These are phyloP conservation scores for Pissodes strobi DNA, from an alignment of 1,140 invertebrate species.

Conservation along the genomic window DNA sequence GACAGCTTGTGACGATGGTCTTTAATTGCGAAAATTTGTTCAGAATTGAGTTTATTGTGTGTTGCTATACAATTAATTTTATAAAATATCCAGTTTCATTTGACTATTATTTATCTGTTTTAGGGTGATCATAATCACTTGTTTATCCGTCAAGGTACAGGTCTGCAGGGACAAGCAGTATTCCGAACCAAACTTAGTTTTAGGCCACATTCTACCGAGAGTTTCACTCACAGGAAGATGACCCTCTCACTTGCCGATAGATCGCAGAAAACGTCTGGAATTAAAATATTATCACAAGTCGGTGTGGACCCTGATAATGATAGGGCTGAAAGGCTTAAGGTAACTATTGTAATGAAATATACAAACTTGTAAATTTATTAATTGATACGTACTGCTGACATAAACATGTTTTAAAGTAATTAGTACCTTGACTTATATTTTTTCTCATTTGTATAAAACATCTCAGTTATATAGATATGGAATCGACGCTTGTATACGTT, in stretches of 20 bases:
- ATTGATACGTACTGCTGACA: no score
- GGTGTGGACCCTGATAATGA: constrained; percentile 93
- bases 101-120: constrained; percentile 44
- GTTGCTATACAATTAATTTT: no score
- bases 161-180: constrained; percentile 95
- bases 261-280: constrained; percentile 94
- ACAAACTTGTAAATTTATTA: not conserved
- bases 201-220: constrained; percentile 96
- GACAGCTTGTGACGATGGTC: no score
- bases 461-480: no score
- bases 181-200: constrained; percentile 97
- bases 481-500: no score
- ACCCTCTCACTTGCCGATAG: constrained; percentile 95
- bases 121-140: constrained; percentile 93
- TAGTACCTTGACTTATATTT: constrained; percentile 13
- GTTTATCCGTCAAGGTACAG: constrained; percentile 94
- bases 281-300: constrained; percentile 94
- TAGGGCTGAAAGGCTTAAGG: constrained; percentile 87
- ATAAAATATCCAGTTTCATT: no score
- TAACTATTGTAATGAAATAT: constrained; percentile 49
- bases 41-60: no score
- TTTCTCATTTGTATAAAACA: no score
- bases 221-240: constrained; percentile 98
- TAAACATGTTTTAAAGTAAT: no score
- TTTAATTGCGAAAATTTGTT: no score